Base-by-base conservation (phyloP, 1,140 invertebrate species). In the Spodoptera litura region DNA sequence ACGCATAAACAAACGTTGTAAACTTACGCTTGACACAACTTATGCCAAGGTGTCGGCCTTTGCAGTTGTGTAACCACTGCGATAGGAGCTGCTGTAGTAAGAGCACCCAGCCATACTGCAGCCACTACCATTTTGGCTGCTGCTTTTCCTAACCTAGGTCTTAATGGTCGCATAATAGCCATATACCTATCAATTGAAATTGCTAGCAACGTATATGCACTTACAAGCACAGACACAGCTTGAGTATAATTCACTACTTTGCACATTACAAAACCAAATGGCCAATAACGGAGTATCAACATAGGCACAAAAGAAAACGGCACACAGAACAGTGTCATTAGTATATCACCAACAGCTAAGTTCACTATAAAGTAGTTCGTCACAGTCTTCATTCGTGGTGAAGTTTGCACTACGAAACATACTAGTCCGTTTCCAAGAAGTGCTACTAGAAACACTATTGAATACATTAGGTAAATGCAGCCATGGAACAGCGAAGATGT, bases 361-460 rank as follows among this genome's bases (percentile, higher is more conserved):
- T 98, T 98, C 76, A 96, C 96, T 82, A 98, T 98, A 88, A 98
- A 98, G 83, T 97, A 97, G 86, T 98, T 98, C 0, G 98, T 98
- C 0, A 98, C 97, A 0, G 97, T 98, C 78, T 97, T 95, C 97
- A 98, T 98, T 12, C 97, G 95, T 0, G 97, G 96, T 51, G 96
- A 97, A 8, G 96, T 96, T 49, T 96, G 94, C 0, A 98, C 97
- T 5, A 98, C 97, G 87, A 97, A 98, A 88, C 97, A 98, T 1
- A 98, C 97, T 2, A 98, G 95, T 12, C 96, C 96, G 89, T 98
- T 98, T 2, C 98, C 98, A 0, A 96, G 80, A 3, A 98, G 89
- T 0, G 97, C 97, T 3, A 97, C 92, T 1, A 98, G 87, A 78
- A 98, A 97, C 11, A 98, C 96, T 10, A 95, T 88, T 66, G 95